A percentile compares a stretch with the other conserved stretches of the same genome.
These are phyloP conservation scores for Macroramphosus scolopax DNA, from an alignment of 2,797 vertebrate genomes.

Conservation along the genomic window DNA sequence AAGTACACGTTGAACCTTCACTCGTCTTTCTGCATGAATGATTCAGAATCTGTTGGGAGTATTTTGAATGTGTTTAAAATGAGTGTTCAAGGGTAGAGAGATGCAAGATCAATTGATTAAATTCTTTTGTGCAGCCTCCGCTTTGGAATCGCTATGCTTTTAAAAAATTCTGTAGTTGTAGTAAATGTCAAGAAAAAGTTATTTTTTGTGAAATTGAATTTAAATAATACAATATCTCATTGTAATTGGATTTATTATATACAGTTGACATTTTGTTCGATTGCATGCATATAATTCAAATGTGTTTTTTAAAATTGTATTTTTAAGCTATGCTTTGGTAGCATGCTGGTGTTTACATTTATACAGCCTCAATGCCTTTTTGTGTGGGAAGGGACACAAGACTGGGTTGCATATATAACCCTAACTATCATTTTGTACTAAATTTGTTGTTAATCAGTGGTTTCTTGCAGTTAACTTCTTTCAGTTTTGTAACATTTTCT, in stretches of 20 bases:
- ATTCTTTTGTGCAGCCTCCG: conserved; percentile 14
- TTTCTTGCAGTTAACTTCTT: conserved; percentile 12
- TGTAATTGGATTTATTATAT: no score
- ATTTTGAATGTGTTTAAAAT: conserved; percentile 2
- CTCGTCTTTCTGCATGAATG: not conserved
- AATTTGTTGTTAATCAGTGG: conserved; percentile 7
- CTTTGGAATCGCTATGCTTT: conserved; percentile 22
- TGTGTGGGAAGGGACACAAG: conserved; percentile 13
- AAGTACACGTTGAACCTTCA: no score
- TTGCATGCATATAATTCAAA: conserved; percentile 5
- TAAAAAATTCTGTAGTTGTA: conserved; percentile 13
- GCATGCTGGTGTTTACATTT: conserved; percentile 10
- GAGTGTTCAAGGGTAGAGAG: no score
- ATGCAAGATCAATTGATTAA: not conserved
- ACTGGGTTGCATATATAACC: conserved; percentile 19
- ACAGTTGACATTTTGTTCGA: no score
- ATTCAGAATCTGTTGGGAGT: conserved; percentile 6
- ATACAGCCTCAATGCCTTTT: conserved; percentile 15
- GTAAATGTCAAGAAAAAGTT: no score
- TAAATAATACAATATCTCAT: no score
- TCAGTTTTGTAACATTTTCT: conserved; percentile 35
- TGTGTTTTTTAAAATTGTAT: conserved; percentile 12
- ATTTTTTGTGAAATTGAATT: conserved; percentile 9
- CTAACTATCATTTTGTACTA: not conserved
- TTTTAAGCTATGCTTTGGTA: conserved; percentile 24